Conservation (phyloP, 1,140 invertebrate species). For the Bombus polaris region DNA sequence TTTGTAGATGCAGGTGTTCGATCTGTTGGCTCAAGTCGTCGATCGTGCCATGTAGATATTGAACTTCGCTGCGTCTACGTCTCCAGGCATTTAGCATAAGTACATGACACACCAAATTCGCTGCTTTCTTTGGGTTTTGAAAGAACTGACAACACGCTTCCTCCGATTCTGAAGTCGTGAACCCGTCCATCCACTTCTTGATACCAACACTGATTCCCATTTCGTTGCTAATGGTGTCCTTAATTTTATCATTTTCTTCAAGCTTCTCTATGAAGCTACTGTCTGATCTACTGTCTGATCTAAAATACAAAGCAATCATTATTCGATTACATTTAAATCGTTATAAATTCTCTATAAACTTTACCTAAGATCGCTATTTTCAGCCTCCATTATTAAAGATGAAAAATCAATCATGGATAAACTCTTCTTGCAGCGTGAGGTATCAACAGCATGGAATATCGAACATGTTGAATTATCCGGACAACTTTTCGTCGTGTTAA, state of each 20-base stretch:
- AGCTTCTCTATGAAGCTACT: slow-evolving; percentile 42
- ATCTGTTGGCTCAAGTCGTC: slow-evolving; percentile 78
- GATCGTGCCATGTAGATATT: slow-evolving; percentile 79
- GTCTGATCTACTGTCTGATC: slow-evolving; percentile 66
- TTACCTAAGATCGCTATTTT: slow-evolving; percentile 66
- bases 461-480: slow-evolving; percentile 48
- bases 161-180: slow-evolving; percentile 41
- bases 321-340: neutral
- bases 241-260: slow-evolving; percentile 45
- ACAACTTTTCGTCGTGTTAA: slow-evolving; percentile 50
- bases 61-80: slow-evolving; percentile 81
- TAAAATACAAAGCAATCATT: slow-evolving; percentile 18
- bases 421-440: slow-evolving; percentile 70
- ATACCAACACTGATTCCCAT: slow-evolving; percentile 23
- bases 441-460: slow-evolving; percentile 34
- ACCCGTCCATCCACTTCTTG: slow-evolving; percentile 59
- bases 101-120: slow-evolving; percentile 80
- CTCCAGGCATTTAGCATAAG: slow-evolving; percentile 84
- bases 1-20: slow-evolving; percentile 84
- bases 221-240: slow-evolving; percentile 32
- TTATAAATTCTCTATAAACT: neutral
- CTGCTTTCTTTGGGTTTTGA: slow-evolving; percentile 72
- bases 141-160: slow-evolving; percentile 31
- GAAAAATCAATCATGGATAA: slow-evolving; percentile 77
- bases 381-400: slow-evolving; percentile 49